A percentile compares a stretch with the other conserved stretches of the same genome.
phyloP scores from a whole-genome alignment of 2,113 vertebrate genomes.

The Alexandromys fortis region DNA sequence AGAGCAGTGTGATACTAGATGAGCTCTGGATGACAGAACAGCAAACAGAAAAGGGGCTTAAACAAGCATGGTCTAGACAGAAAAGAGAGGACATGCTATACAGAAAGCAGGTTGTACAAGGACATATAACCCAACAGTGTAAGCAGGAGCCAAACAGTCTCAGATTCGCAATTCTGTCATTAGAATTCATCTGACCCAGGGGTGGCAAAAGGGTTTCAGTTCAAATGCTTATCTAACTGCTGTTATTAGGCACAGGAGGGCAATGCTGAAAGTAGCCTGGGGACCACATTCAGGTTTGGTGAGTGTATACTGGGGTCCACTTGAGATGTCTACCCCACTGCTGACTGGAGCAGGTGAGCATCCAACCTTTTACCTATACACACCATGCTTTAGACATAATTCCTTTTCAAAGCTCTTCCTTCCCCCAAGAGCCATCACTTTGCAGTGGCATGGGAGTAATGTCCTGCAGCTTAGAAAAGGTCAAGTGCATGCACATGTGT shows the following conservation, averaged over 20 bases:
- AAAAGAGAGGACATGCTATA: background rate
- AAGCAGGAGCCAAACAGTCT: background rate
- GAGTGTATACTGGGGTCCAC: background rate
- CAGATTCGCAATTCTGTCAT: background rate
- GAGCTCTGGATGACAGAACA: background rate
- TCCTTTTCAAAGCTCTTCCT: background rate
- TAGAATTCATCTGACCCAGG: background rate
- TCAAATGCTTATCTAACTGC: background rate
- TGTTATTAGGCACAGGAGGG: background rate
- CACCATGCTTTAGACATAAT: background rate
- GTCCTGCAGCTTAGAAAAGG: background rate
- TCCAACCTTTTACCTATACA: background rate
- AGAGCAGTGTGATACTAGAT: background rate
- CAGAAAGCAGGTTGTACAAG: background rate
- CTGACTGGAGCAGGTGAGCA: background rate
- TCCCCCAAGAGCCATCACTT: background rate
- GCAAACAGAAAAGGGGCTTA: slow-evolving; percentile 26
- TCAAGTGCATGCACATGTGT: background rate
- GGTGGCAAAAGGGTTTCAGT: background rate
- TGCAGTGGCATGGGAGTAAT: background rate
- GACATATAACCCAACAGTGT: background rate
- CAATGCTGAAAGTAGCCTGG: background rate
- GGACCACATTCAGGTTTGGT: background rate
- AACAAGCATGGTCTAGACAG: background rate
- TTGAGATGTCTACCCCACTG: background rate